Percentiles rank a stretch among this genome's conserved stretches.
These are phyloP conservation scores for Tineola bisselliella DNA, from an alignment of 2,888 invertebrate genomes.

Conservation along the genomic window DNA sequence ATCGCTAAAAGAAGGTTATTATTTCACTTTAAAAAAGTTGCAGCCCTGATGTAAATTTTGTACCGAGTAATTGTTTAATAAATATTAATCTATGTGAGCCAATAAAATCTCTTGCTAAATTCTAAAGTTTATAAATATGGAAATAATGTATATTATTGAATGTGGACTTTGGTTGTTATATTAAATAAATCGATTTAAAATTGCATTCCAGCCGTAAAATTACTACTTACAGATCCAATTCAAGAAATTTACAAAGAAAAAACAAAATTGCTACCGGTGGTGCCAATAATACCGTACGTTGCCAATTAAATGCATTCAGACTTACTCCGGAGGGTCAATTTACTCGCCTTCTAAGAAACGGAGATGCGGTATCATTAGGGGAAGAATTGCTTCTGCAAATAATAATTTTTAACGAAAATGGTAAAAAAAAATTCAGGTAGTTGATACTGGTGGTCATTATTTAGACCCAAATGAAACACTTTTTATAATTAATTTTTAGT, in stretches of 20 bases:
- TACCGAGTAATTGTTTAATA: neutral
- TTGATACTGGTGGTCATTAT: too few species aligned
- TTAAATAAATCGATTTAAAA: too few species aligned
- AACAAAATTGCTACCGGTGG: slow-evolving; percentile 47
- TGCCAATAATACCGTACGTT: slow-evolving; percentile 58
- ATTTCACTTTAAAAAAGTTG: neutral
- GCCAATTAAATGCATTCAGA: slow-evolving; percentile 57
- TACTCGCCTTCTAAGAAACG: slow-evolving; percentile 52
- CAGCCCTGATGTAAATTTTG: neutral
- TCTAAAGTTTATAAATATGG: neutral
- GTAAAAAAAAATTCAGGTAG: slow-evolving; percentile 10
- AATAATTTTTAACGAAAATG: slow-evolving; percentile 12
- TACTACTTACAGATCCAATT: neutral
- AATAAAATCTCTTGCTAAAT: neutral
- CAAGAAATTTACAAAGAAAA: neutral
- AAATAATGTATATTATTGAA: neutral
- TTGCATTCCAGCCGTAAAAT: neutral
- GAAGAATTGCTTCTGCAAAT: slow-evolving; percentile 33
- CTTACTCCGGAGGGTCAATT: slow-evolving; percentile 53
- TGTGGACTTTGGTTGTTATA: too few species aligned
- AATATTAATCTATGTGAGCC: neutral
- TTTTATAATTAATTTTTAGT: slow-evolving; percentile 27
- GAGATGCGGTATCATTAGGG: slow-evolving; percentile 64
- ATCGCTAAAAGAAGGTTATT: too few species aligned
- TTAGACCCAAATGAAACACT: neutral